Conservation (phyloP, 2,888 invertebrate genomes). For the Aphidoletes aphidimyza region DNA sequence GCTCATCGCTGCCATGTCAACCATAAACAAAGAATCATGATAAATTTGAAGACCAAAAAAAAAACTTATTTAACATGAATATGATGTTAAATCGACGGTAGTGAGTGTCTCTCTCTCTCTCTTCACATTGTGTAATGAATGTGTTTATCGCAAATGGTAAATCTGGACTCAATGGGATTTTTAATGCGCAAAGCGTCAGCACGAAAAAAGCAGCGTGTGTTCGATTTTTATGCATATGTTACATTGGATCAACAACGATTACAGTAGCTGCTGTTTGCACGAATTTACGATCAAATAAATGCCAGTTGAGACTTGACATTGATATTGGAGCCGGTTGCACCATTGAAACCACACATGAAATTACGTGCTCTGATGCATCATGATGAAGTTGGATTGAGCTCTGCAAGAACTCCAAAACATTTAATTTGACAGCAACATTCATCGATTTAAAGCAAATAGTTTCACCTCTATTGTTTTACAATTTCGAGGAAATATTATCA, state of each 20-base stretch:
- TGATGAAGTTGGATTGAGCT: no score
- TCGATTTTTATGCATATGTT: constrained; percentile 16
- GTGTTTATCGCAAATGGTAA: constrained; percentile 17
- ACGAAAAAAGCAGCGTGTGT: constrained; percentile 44
- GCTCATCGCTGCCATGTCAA: neutral
- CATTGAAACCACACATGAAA: no score
- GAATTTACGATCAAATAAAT: constrained; percentile 38
- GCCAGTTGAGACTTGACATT: constrained; percentile 47
- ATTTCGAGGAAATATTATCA: no score
- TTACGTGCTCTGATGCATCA: no score
- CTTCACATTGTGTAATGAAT: neutral
- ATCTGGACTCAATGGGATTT: constrained; percentile 39
- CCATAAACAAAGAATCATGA: constrained; percentile 12
- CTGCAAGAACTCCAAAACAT: no score
- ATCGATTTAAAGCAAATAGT: no score
- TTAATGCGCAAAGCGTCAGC: constrained; percentile 45
- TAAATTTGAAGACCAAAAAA: no score
- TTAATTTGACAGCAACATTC: no score
- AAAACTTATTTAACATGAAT: constrained; percentile 43
- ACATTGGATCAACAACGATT: constrained; percentile 17
- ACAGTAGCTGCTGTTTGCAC: constrained; percentile 38
- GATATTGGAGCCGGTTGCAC: neutral
- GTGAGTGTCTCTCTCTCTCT: neutral
- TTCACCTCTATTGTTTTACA: no score
- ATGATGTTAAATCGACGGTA: neutral